These are phyloP conservation scores for Oegoconia quadripuncta DNA, from an alignment of 2,888 invertebrate genomes.

Conservation along the genomic window DNA sequence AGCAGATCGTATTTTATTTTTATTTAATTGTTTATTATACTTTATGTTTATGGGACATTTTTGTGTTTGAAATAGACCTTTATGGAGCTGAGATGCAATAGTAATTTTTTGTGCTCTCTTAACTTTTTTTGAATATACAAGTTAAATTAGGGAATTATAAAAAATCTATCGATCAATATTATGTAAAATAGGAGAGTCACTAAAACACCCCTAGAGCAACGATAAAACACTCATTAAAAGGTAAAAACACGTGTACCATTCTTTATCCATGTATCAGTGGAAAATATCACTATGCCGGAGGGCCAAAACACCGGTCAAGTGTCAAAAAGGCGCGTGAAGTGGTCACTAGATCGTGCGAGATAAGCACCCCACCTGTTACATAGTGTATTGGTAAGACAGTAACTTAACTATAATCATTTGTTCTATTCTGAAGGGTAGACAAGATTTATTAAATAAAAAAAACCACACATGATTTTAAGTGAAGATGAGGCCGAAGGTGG, in stretches of 20 bases:
- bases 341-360: slow-evolving; percentile 60
- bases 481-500: too few species aligned
- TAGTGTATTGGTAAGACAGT: background rate
- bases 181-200: slow-evolving; percentile 2
- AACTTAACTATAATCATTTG: too few species aligned
- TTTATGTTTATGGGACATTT: slow-evolving; percentile 39
- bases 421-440: background rate
- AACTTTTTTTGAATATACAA: too few species aligned
- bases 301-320: slow-evolving; percentile 44
- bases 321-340: slow-evolving; percentile 66
- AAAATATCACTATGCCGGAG: slow-evolving; percentile 42
- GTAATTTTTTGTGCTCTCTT: background rate
- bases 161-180: slow-evolving; percentile 8
- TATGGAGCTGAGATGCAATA: background rate
- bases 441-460: background rate
- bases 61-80: slow-evolving; percentile 20
- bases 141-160: too few species aligned
- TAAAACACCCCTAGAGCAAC: slow-evolving; percentile 1
- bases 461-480: too few species aligned
- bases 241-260: slow-evolving; percentile 56
- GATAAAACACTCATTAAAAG: slow-evolving; percentile 46
- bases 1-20: slow-evolving; percentile 62
- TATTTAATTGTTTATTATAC: slow-evolving; percentile 53
- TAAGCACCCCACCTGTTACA: slow-evolving; percentile 55
- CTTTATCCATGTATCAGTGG: slow-evolving; percentile 49